These are phyloP conservation scores for Numida meleagris DNA, from an alignment of 2,113 vertebrate species.

Conservation along the genomic window DNA sequence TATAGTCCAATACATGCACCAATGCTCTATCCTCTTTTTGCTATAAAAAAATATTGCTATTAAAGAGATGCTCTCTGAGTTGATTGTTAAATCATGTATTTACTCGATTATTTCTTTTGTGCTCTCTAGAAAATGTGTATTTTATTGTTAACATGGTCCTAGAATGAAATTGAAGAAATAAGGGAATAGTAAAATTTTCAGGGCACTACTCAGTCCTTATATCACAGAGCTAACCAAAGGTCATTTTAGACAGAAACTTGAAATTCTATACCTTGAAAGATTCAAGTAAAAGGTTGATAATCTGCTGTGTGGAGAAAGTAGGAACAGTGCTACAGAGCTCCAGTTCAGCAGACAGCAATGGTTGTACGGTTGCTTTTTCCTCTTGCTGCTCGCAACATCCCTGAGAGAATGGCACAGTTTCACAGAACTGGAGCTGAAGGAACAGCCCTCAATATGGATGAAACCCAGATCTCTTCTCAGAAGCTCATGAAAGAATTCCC, in stretches of 20 bases:
- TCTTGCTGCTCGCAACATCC: not conserved
- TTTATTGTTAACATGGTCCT: not conserved
- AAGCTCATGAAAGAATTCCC: not conserved
- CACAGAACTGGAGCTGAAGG: not conserved
- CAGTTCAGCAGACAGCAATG: not conserved
- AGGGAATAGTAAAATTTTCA: not conserved
- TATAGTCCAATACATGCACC: not conserved
- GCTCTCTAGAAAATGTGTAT: rapidly evolving
- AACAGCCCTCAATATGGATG: rapidly evolving
- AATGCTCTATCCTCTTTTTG: not conserved
- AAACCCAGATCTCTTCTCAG: not conserved
- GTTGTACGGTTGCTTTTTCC: not conserved
- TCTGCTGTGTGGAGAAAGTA: not conserved
- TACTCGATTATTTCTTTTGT: not conserved
- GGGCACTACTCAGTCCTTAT: not conserved
- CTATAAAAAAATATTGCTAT: not conserved
- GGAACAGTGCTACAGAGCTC: not conserved
- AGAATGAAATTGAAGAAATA: not conserved
- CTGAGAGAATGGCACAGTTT: not conserved
- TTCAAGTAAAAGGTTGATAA: not conserved
- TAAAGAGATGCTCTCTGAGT: not conserved
- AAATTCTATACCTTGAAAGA: not conserved
- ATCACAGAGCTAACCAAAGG: not conserved
- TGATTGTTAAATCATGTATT: not conserved
- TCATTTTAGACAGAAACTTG: not conserved